Percentiles rank a stretch among this genome's conserved stretches.
phyloP scores from a whole-genome alignment of 1,140 invertebrate genomes.

The Babylonia areolata region DNA sequence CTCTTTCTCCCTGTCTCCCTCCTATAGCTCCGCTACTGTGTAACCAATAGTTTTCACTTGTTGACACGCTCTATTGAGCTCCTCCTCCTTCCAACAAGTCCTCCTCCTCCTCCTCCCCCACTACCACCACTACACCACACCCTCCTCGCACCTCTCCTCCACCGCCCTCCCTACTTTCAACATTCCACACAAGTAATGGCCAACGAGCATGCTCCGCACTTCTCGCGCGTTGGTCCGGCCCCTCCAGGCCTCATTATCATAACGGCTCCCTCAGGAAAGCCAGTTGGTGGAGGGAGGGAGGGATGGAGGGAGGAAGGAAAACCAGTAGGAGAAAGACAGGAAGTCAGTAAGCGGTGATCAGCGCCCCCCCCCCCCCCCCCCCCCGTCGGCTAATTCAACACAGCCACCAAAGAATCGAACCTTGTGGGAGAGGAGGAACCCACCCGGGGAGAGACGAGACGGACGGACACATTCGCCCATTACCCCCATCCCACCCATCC shows the following conservation, averaged over 20 bases:
- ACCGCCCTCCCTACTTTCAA: not conserved
- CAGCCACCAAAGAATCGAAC: slow-evolving; percentile 13
- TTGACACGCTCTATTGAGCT: slow-evolving; percentile 1
- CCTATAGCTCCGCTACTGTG: not conserved
- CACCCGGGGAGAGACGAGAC: not conserved
- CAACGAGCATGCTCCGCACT: not conserved
- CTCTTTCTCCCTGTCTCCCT: no score
- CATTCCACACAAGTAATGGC: slow-evolving; percentile 4
- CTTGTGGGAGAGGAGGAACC: not conserved
- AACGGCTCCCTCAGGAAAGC: not conserved
- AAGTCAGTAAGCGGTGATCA: not conserved
- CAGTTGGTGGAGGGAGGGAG: not conserved
- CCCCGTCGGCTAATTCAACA: not conserved
- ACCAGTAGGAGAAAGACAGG: not conserved
- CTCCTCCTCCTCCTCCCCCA: not conserved
- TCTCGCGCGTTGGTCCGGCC: not conserved
- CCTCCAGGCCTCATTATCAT: not conserved
- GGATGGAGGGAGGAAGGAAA: not conserved
- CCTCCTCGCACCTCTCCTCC: no score
- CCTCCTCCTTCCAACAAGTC: not conserved
- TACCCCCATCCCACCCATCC: not conserved
- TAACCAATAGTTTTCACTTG: not conserved
- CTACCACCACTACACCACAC: not conserved
- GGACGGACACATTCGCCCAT: no score
- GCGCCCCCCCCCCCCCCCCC: not conserved